Percentiles rank a stretch among this genome's conserved stretches.
These are phyloP conservation scores for Zootermopsis nevadensis DNA, from an alignment of 2,888 invertebrate genomes.

Conservation along the genomic window DNA sequence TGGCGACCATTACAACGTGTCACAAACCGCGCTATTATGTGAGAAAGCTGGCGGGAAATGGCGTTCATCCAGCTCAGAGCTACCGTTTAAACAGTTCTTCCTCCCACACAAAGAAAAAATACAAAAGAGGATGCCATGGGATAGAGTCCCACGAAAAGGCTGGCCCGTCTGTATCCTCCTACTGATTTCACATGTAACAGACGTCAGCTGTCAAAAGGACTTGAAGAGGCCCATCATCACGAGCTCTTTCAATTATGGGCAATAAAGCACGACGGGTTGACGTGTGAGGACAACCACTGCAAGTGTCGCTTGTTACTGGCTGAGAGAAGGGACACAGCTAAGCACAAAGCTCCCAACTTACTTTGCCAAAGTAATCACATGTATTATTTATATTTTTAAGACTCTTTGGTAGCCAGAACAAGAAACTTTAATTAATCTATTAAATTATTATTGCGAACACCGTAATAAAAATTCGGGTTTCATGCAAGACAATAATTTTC, in stretches of 20 bases:
- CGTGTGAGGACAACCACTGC: constrained; percentile 30
- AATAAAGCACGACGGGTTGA: constrained; percentile 36
- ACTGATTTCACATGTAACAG: constrained; percentile 16
- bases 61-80: no score
- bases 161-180: constrained; percentile 24
- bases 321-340: neutral
- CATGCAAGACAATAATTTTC: no score
- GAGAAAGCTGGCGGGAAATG: no score
- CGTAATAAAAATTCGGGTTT: no score
- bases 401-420: no score
- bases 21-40: no score
- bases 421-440: no score
- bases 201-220: constrained; percentile 25
- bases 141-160: constrained; percentile 12
- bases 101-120: neutral
- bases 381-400: no score
- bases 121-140: constrained; percentile 18
- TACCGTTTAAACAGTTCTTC: neutral
- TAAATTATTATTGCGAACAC: no score
- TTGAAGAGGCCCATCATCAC: constrained; percentile 38
- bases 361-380: no score
- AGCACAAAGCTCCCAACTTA: neutral
- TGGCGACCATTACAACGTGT: no score
- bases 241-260: constrained; percentile 34
- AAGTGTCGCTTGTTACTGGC: constrained; percentile 27